phyloP scores from a whole-genome alignment of 2,888 invertebrate species.

The Aricia artaxerxes region DNA sequence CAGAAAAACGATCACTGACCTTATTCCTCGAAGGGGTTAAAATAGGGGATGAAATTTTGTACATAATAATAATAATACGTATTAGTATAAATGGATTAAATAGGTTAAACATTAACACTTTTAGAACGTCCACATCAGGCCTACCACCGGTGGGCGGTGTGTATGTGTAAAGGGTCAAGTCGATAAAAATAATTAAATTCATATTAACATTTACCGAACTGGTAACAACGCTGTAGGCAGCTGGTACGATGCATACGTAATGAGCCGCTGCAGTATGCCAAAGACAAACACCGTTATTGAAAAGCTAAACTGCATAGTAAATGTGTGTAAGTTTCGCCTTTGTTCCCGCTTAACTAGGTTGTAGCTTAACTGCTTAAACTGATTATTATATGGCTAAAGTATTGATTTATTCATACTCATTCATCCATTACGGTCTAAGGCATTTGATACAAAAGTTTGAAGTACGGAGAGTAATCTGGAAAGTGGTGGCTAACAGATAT shows the following conservation, averaged over 20 bases:
- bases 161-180: too few species aligned
- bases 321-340: constrained; percentile 50
- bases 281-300: constrained; percentile 57
- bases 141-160: too few species aligned
- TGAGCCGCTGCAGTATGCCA: constrained; percentile 51
- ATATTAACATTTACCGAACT: constrained; percentile 57
- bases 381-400: constrained; percentile 31
- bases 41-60: too few species aligned
- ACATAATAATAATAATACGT: too few species aligned
- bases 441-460: neutral
- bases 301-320: constrained; percentile 57
- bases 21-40: too few species aligned
- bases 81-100: too few species aligned
- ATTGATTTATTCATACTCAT: constrained; percentile 21
- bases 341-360: constrained; percentile 41
- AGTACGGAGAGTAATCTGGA: neutral
- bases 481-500: too few species aligned
- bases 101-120: too few species aligned
- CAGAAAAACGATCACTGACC: too few species aligned
- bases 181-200: neutral
- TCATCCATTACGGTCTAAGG: neutral
- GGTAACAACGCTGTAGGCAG: constrained; percentile 52
- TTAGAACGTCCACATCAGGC: too few species aligned
- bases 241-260: constrained; percentile 57
- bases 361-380: constrained; percentile 40